Evolutionary conservation across 2,888 invertebrate species (phyloP).

Genomic region (Drosophila nr. perissopoda): DNA sequence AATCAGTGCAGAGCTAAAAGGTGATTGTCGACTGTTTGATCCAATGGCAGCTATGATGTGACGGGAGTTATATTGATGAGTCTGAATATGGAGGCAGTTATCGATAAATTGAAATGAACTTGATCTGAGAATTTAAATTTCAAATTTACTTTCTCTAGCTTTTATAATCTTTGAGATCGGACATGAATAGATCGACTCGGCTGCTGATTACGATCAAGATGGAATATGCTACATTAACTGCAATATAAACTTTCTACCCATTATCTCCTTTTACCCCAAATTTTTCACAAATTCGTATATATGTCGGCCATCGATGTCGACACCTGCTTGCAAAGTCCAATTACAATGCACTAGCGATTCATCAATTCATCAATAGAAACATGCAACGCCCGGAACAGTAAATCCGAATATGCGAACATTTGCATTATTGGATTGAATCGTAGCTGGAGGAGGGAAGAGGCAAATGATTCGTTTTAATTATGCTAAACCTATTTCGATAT

Average conservation of each 20-base stretch:
- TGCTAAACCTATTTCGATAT: constrained; percentile 26
- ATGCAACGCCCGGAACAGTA: neutral
- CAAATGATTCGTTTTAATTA: constrained; percentile 26
- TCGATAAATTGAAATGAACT: neutral
- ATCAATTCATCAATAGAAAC: neutral
- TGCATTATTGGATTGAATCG: constrained; percentile 19
- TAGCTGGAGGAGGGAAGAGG: neutral
- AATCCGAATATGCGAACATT: constrained; percentile 5
- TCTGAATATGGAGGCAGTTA: neutral
- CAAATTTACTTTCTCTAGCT: neutral
- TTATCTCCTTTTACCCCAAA: neutral
- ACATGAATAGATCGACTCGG: neutral
- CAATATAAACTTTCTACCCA: neutral
- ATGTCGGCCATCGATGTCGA: neutral
- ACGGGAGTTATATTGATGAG: neutral
- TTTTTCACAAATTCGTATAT: neutral
- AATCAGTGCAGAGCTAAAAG: neutral
- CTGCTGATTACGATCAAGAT: neutral
- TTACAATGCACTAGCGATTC: neutral
- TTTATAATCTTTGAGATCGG: neutral
- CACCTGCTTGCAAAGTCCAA: neutral
- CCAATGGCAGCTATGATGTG: neutral
- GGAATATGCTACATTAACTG: neutral
- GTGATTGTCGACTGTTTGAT: neutral
- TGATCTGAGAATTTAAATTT: neutral